Conservation (phyloP, 2,888 invertebrate genomes). For the Tetragonisca angustula region DNA sequence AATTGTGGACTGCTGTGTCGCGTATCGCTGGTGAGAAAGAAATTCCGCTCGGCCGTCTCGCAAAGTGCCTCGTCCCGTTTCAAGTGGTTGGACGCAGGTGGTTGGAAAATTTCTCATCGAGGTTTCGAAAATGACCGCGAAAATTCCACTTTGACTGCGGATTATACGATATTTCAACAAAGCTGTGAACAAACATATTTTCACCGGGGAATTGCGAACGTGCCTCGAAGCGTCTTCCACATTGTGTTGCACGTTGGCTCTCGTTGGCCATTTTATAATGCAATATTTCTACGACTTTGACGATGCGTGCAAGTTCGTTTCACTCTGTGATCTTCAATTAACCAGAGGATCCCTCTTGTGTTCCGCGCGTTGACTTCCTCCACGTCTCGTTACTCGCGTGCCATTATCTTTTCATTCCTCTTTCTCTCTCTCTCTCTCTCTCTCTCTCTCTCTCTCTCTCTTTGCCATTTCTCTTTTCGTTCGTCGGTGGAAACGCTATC, state of each 20-base stretch:
- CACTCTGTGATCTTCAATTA: conserved; percentile 41
- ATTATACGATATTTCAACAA: conserved; percentile 3
- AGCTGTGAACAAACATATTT: conserved; percentile 16
- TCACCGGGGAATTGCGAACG: conserved; percentile 22
- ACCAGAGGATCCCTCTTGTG: conserved; percentile 26
- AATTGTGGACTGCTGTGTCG: too few relatives aligned
- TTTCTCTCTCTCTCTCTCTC: not conserved
- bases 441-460: not conserved
- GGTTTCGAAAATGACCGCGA: not conserved
- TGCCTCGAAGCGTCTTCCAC: conserved; percentile 31
- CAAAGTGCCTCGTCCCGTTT: not conserved
- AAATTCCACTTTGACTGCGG: not conserved
- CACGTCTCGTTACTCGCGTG: not conserved
- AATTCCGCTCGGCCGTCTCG: not conserved
- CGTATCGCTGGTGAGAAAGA: too few relatives aligned
- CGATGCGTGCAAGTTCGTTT: conserved; percentile 34
- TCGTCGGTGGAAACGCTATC: too few relatives aligned
- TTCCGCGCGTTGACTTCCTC: conserved; percentile 19
- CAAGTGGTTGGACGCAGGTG: not conserved
- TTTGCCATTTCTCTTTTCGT: not conserved
- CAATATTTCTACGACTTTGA: conserved; percentile 56
- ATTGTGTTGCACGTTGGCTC: conserved; percentile 9
- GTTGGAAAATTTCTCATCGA: not conserved
- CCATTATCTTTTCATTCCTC: not conserved
- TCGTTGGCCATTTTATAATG: not conserved